A percentile compares a stretch with the other conserved stretches of the same genome.
These are phyloP conservation scores for Lepus townsendii DNA, from an alignment of 2,797 vertebrate genomes.

Conservation along the genomic window DNA sequence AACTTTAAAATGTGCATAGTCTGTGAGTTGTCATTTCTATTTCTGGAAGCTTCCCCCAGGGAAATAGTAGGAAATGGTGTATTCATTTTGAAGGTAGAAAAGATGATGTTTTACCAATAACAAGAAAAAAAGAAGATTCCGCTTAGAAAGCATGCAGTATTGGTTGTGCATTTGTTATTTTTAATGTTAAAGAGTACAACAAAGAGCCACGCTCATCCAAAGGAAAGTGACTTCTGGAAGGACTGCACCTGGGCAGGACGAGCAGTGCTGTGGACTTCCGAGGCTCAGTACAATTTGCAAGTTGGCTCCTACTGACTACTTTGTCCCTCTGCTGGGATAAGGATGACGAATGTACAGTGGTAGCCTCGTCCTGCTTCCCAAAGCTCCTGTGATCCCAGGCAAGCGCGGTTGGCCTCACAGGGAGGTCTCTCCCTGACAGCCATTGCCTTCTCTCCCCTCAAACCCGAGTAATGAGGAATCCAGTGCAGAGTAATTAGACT, in stretches of 20 bases:
- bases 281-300: not conserved
- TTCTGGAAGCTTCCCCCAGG: not conserved
- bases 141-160: not conserved
- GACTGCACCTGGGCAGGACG: not conserved
- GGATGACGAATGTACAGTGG: not conserved
- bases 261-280: not conserved
- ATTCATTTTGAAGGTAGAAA: not conserved
- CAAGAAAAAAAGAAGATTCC: not conserved
- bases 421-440: not conserved
- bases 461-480: constrained; percentile 69
- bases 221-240: not conserved
- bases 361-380: not conserved
- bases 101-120: not conserved
- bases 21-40: not conserved
- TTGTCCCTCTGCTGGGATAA: not conserved
- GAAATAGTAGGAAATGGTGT: not conserved
- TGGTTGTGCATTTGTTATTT: not conserved
- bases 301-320: not conserved
- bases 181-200: not conserved
- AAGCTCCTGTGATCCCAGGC: not conserved
- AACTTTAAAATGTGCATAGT: not conserved
- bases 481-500: constrained; percentile 69
- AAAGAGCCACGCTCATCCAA: not conserved
- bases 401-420: not conserved
- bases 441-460: constrained; percentile 9